A percentile compares a stretch with the other conserved stretches of the same genome.
Conservation (phyloP, 2,113 vertebrate genomes). For the Condylura cristata region DNA sequence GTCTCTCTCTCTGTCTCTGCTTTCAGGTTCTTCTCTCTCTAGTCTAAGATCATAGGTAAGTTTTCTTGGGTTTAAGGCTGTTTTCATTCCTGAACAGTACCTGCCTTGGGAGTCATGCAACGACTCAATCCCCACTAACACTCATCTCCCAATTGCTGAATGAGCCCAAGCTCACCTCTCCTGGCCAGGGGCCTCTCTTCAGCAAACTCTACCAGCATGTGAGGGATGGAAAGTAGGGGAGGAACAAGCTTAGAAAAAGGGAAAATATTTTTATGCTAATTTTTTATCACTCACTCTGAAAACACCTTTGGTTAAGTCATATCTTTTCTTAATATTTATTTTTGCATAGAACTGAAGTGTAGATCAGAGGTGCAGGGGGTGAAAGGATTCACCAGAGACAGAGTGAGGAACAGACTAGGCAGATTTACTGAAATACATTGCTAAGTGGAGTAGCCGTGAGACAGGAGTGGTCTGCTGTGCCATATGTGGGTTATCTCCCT, state of each 20-base stretch:
- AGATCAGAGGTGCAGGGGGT: too few species aligned
- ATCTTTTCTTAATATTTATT: neutral
- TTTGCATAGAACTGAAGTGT: too few species aligned
- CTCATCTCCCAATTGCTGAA: neutral
- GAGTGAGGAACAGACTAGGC: too few species aligned
- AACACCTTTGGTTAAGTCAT: constrained; percentile 6
- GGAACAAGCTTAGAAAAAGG: neutral
- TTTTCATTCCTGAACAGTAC: neutral
- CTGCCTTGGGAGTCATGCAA: neutral
- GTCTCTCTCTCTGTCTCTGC: constrained; percentile 6
- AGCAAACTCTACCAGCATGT: neutral
- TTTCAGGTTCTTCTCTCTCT: neutral
- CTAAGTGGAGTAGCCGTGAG: too few species aligned
- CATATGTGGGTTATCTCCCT: too few species aligned
- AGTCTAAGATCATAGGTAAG: neutral
- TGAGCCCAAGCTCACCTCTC: neutral
- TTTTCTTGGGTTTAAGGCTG: neutral
- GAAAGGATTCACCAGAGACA: too few species aligned
- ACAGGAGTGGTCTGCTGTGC: too few species aligned
- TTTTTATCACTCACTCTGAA: neutral
- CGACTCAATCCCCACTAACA: neutral
- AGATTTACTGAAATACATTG: too few species aligned
- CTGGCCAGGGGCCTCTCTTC: neutral
- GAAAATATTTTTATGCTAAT: neutral
- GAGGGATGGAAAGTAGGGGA: neutral